Base-by-base conservation (phyloP, 2,797 vertebrate species). In the Pogonophryne albipinna region DNA sequence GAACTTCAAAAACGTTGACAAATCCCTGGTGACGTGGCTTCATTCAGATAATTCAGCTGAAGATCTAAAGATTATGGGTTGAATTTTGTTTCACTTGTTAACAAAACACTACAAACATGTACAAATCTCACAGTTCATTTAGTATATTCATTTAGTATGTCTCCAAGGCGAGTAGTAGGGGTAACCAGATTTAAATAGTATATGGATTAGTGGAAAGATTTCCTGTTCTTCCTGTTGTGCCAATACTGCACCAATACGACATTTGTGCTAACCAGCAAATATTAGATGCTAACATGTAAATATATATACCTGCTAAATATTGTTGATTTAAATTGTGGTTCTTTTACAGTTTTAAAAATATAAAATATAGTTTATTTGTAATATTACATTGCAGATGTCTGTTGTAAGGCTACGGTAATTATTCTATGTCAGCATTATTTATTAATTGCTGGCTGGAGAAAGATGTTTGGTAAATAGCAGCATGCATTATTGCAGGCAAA, bases 401-500 rank as follows among this genome's bases (percentile, higher is more conserved):
- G 41, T 55, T 31, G 23, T 34, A 64, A 7, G n/a, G 41, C 66
- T 27, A 52, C 49, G 61, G 34, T 45, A 16, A 77, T 50, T 31
- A n/a, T 31, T 53, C 20, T 4, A 3, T 72, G 38, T 71, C 66
- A 74, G 66, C 51, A 50, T 50, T 5, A 42, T 67, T 73, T 67
- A 57, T 65, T 70, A 71, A 66, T 60, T 6, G 34, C 65, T 56
- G 6, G 16, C 65, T 56, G 6, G 16, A 75, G 45, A 60, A 72
- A 59, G 23, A 74, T 2, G 61, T 57, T 56, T 60, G 47, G 53
- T 75, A 47, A 77, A 71, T 49, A 70, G 34, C 10, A 41, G n/a
- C 41, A 58, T 31, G 11, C 11, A 46, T 74, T 47, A 76, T 61
- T 50, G 45, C n/a, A 63, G 45, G 11, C 19, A 66, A 12, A 71